These are phyloP conservation scores for Sorex maritimensis DNA, from an alignment of 2,797 vertebrate genomes.

Conservation along the genomic window DNA sequence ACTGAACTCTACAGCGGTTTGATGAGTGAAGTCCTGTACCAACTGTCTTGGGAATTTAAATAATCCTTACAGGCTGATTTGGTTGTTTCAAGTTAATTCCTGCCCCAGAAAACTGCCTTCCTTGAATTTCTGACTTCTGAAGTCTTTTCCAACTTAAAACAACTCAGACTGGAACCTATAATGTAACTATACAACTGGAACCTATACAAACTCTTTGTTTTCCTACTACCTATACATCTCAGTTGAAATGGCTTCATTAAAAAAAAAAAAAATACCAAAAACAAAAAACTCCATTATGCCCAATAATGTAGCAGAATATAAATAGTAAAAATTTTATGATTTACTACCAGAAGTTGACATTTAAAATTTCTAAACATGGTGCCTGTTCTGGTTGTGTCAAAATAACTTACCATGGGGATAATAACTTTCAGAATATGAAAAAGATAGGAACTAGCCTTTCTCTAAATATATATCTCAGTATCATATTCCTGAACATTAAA, in stretches of 20 bases:
- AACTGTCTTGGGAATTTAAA: slow-evolving; percentile 78
- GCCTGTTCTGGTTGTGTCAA: slow-evolving; percentile 38
- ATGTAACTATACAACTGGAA: not conserved
- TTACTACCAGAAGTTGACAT: slow-evolving; percentile 33
- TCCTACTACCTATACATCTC: slow-evolving; percentile 26
- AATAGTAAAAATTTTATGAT: slow-evolving; percentile 30
- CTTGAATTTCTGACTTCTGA: slow-evolving; percentile 71
- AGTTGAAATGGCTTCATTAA: slow-evolving; percentile 52
- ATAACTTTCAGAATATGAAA: slow-evolving; percentile 63
- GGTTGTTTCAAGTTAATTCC: slow-evolving; percentile 76
- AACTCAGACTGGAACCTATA: slow-evolving; percentile 4
- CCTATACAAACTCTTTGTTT: slow-evolving; percentile 40
- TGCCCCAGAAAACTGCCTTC: slow-evolving; percentile 69
- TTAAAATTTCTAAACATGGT: slow-evolving; percentile 64
- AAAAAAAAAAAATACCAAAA: not conserved
- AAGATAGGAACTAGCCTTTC: slow-evolving; percentile 57
- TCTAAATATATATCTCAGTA: slow-evolving; percentile 15
- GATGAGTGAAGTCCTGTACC: slow-evolving; percentile 70
- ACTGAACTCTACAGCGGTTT: not conserved
- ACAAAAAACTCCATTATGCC: not conserved
- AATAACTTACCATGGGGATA: slow-evolving; percentile 9
- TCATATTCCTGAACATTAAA: slow-evolving; percentile 45
- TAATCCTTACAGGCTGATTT: slow-evolving; percentile 61
- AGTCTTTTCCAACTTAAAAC: slow-evolving; percentile 73
- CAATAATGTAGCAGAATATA: not conserved